Base-by-base conservation (phyloP, 2,888 invertebrate genomes). In the Nudaria mundana region DNA sequence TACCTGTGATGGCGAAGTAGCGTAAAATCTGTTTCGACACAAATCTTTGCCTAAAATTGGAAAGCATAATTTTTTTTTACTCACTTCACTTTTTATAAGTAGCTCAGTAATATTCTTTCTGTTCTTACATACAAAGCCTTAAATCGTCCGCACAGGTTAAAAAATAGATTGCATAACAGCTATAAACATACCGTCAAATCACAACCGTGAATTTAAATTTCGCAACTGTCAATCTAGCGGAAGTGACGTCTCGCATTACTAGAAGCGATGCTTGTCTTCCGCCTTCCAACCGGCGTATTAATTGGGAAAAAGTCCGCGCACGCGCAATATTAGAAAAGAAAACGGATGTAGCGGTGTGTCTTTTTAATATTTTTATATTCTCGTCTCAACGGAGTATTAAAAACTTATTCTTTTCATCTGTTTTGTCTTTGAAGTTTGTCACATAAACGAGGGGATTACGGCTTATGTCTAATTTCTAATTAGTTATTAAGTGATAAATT, bases 291-390 rank as follows among this genome's bases (percentile, higher is more conserved):
- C 57, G 71, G 62, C 69, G 66, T 68, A 37, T 71, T 64, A 61
- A 66, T 74, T 66, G 62, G 60, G 63, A 59, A 66, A 70, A 70
- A 60, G 56, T 66, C 57, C 58, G 64, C 65, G 61, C 59, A 59
- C 60, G 57, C 62, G 60, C 56, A 40, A 63, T 50, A 48, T 56
- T 49, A 67, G 70, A 74, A 76, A 69, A 81, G 84, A 83, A 85
- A 85, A 63, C 85, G 85, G 85, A 85, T 80, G 82, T 74, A 73
- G 66, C 75, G 76, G 60, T 64, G 76, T 76, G 77, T 81, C 78
- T 75, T 79, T 33, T 81, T 82, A 82, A 82, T 81, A 82, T 76
- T 83, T 83, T 81, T 77, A 79, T 77, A 81, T 79, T 77, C 74
- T 56, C 60, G 66, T 44, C 66, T 68, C 68, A 75, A 69, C 72